These are phyloP conservation scores for Sebastes miniatus DNA, from an alignment of 2,797 vertebrate species.

Conservation along the genomic window DNA sequence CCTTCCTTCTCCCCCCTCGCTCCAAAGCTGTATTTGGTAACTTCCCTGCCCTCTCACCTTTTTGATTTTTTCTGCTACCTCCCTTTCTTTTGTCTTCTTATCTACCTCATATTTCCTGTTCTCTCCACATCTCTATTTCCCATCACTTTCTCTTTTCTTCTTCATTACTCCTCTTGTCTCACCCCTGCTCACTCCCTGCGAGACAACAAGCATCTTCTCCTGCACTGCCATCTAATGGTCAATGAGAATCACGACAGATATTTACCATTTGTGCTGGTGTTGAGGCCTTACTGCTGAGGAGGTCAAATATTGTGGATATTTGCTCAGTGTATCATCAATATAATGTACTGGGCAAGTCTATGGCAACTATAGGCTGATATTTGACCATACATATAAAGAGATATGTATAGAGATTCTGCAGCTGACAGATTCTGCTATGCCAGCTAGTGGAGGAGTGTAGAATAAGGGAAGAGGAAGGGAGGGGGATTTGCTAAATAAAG, in stretches of 20 bases:
- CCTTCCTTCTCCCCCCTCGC: not conserved
- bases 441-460: constrained; percentile 10
- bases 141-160: not conserved
- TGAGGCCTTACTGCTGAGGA: not conserved
- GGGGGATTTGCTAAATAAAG: constrained; percentile 87
- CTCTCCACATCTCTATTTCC: not conserved
- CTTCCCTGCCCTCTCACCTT: not conserved
- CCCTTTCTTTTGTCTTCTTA: not conserved
- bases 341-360: not conserved
- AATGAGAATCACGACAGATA: not conserved
- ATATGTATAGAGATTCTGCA: not conserved
- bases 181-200: not conserved
- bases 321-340: not conserved
- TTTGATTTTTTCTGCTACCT: not conserved
- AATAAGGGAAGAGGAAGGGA: constrained; percentile 39
- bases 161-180: not conserved
- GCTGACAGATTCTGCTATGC: not conserved
- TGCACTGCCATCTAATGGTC: constrained; percentile 64
- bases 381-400: not conserved
- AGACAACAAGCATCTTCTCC: constrained; percentile 5
- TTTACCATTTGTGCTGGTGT: not conserved
- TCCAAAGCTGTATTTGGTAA: not conserved
- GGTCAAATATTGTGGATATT: not conserved
- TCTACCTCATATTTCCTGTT: not conserved
- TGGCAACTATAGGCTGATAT: not conserved